phyloP scores from a whole-genome alignment of 2,797 vertebrate genomes.

The Luscinia luscinia region DNA sequence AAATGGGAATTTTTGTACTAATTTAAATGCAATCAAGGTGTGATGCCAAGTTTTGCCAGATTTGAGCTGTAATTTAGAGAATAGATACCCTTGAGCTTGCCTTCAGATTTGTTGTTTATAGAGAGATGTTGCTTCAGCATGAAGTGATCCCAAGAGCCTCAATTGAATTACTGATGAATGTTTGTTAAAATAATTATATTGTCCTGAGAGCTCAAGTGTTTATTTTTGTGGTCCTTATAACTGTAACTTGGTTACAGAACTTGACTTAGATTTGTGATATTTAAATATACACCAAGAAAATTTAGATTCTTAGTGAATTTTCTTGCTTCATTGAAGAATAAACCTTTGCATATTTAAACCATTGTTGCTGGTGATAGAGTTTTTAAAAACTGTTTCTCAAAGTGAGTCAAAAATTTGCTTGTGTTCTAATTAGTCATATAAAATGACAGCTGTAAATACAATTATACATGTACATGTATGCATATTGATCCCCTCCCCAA shows the following conservation, averaged over 20 bases:
- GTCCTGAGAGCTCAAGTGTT: background rate
- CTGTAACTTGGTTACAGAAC: background rate
- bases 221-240: background rate
- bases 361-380: background rate
- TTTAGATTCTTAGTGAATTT: background rate
- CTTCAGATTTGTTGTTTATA: background rate
- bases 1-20: background rate
- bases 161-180: background rate
- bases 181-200: background rate
- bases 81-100: background rate
- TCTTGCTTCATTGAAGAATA: background rate
- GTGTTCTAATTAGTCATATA: background rate
- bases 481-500: rapidly evolving
- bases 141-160: background rate
- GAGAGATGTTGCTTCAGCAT: background rate
- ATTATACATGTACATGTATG: background rate
- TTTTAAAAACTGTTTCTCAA: background rate
- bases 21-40: background rate
- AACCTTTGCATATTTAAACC: background rate
- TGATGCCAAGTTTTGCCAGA: background rate
- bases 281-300: background rate
- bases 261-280: background rate
- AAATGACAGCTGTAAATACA: background rate
- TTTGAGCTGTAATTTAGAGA: background rate
- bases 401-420: background rate